Base-by-base conservation (phyloP, 1,140 invertebrate genomes). In the Bombus sylvicola region DNA sequence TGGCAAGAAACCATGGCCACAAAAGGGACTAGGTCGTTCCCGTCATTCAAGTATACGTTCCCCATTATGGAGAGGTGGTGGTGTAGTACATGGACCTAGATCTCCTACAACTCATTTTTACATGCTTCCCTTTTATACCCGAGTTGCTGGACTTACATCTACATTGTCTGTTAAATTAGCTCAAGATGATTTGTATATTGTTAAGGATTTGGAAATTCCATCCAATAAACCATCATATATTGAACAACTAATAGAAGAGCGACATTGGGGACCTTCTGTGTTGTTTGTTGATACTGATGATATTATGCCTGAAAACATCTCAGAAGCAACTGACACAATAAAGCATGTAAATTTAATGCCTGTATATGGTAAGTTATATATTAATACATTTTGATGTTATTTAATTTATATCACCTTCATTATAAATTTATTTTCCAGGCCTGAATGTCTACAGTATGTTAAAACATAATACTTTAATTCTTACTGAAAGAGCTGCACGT, bases 191-290 rank as follows among this genome's bases (percentile, higher is more conserved):
- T 94, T 99, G 66, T 98, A 99, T 94, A 96, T 99, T 89, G 97
- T 99, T 1, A 97, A 98, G 83, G 96, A 97, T 92, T 95, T 99
- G 28, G 97, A 99, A 86, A 96, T 99, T 88, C 98, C 98, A 15
- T 96, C 97, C n/a, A 96, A 97, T 71, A 97, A 99, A 91, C 96
- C 97, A 10, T 95, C 96, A 91, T 99, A 97, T 92, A 94, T 99
- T 3, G 94, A 97, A 90, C 97, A 99, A 89, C 94, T 99, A 39
- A 96, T 98, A 34, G 97, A 98, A 88, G 95, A 96, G 77, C 96
- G 99, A 91, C 97, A 97, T 92, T 99, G 99, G 99, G 99, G 99
- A 62, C 97, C 98, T 59, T 99, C 98, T n/a, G 98, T 99, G 47
- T 95, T 99, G 0, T 97, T 99, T 95, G 96, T 99, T 73, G 98